Evolutionary conservation across 2,888 invertebrate genomes (phyloP).

Genomic region (Apodemia zela): DNA sequence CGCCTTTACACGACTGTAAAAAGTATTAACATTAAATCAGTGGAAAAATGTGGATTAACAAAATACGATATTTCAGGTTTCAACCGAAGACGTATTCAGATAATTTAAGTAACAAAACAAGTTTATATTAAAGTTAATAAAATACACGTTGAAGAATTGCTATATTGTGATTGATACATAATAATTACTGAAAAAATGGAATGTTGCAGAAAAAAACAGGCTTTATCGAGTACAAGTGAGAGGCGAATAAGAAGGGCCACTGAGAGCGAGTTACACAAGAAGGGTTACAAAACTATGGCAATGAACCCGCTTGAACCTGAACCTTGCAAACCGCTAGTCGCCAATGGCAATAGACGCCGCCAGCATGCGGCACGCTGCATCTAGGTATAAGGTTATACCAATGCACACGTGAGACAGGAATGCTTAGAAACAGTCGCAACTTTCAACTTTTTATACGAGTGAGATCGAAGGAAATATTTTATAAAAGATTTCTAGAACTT

Average conservation of each 20-base stretch:
- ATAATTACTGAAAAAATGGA: constrained; percentile 3
- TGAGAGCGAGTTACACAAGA: constrained; percentile 77
- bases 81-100: too few species aligned
- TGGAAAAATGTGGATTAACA: too few species aligned
- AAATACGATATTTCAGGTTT: too few species aligned
- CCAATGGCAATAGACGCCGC: constrained; percentile 55
- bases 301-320: constrained; percentile 78
- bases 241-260: constrained; percentile 62
- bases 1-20: too few species aligned
- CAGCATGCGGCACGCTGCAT: constrained; percentile 30
- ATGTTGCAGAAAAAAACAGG: constrained; percentile 35
- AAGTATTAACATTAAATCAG: too few species aligned
- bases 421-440: constrained; percentile 8
- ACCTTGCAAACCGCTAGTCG: constrained; percentile 77
- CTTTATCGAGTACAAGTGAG: constrained; percentile 69
- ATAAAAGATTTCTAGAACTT: constrained; percentile 6
- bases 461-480: constrained; percentile 8
- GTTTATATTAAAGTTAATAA: too few species aligned
- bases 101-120: too few species aligned
- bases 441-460: constrained; percentile 12
- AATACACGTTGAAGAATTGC: too few species aligned
- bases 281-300: constrained; percentile 81
- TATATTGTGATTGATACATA: too few species aligned
- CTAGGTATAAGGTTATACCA: constrained; percentile 16
- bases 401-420: constrained; percentile 1